Conservation (phyloP, 2,113 vertebrate species). For the Thamnaconus septentrionalis region DNA sequence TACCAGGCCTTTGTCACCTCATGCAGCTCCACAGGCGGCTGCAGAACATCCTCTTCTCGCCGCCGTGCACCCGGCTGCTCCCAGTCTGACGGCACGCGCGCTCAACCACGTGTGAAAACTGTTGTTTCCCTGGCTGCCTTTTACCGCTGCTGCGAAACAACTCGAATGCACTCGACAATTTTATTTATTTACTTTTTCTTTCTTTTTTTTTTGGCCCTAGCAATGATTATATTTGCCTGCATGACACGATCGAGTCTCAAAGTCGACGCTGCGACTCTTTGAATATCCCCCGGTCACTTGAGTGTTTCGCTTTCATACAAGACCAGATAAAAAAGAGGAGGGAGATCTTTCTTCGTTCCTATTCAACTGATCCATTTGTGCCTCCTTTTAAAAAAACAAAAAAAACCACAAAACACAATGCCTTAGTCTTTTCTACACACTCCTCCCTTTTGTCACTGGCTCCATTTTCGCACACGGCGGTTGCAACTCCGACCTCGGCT, state of each 20-base stretch:
- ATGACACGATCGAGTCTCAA: no score
- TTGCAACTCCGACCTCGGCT: neutral
- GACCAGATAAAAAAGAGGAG: neutral
- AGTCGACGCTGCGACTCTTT: no score
- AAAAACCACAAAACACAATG: no score
- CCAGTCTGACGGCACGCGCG: no score
- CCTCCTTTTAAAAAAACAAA: neutral
- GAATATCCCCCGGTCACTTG: no score
- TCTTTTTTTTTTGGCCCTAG: neutral
- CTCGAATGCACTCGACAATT: neutral
- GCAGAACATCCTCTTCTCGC: neutral
- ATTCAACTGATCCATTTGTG: neutral
- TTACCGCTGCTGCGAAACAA: neutral
- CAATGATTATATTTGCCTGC: no score
- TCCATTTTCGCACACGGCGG: neutral
- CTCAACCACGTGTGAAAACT: neutral
- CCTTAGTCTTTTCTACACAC: neutral
- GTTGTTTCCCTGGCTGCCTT: neutral
- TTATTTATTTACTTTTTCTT: constrained; percentile 1
- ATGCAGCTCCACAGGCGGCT: neutral
- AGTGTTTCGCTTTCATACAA: constrained; percentile 1
- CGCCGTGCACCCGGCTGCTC: no score
- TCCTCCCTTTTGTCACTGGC: neutral
- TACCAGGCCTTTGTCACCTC: constrained; percentile 4
- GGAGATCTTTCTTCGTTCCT: constrained; percentile 5